These are phyloP conservation scores for Euglossa dilemma DNA, from an alignment of 1,140 invertebrate species.

Conservation along the genomic window DNA sequence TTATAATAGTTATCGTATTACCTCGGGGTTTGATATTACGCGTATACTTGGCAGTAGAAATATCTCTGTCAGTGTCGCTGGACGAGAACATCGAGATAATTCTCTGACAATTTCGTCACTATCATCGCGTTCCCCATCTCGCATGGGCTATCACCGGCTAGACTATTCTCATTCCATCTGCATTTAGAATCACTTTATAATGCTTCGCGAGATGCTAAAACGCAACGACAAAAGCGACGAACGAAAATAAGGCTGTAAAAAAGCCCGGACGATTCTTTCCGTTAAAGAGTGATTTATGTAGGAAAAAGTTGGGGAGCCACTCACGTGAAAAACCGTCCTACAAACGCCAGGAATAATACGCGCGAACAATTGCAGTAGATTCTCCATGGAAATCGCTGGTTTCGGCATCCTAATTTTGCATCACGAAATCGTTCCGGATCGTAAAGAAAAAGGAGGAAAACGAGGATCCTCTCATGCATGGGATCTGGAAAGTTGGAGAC, in stretches of 20 bases:
- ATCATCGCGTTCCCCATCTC: not conserved
- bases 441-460: slow-evolving; percentile 3
- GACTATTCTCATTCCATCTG: not conserved
- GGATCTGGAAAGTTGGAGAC: slow-evolving; percentile 8
- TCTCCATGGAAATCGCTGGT: not conserved
- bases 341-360: not conserved
- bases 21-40: too few relatives aligned
- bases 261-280: not conserved
- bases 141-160: not conserved
- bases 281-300: not conserved
- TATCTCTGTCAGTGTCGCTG: too few relatives aligned
- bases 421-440: not conserved
- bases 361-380: not conserved
- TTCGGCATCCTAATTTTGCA: not conserved
- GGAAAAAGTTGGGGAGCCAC: not conserved
- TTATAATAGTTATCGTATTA: too few relatives aligned
- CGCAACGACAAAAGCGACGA: not conserved
- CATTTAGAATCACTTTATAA: not conserved
- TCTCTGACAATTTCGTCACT: not conserved
- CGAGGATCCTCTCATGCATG: not conserved
- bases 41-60: too few relatives aligned
- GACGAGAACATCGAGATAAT: too few relatives aligned
- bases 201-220: not conserved
- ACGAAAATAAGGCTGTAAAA: not conserved
- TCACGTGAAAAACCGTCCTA: not conserved